These are phyloP conservation scores for Nysson spinosus DNA, from an alignment of 2,888 invertebrate species.

Conservation along the genomic window DNA sequence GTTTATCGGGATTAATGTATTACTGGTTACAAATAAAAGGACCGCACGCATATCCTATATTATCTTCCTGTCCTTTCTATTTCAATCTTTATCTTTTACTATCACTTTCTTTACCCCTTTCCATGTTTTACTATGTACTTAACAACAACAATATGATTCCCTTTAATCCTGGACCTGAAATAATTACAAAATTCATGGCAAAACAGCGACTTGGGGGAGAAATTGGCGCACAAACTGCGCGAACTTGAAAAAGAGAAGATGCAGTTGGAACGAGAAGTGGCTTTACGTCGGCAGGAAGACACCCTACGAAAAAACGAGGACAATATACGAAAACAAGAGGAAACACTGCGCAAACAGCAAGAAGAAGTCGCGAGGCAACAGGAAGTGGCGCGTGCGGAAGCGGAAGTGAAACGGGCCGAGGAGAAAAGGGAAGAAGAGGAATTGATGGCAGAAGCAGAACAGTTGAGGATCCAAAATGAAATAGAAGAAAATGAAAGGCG, in stretches of 20 bases:
- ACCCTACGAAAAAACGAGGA: slow-evolving; percentile 73
- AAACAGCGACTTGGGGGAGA: slow-evolving; percentile 78
- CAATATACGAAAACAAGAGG: slow-evolving; percentile 69
- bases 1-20: slow-evolving; percentile 35
- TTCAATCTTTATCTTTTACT: too few relatives aligned
- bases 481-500: slow-evolving; percentile 73
- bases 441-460: slow-evolving; percentile 65
- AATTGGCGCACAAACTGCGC: slow-evolving; percentile 80
- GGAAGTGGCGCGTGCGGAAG: slow-evolving; percentile 56
- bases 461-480: slow-evolving; percentile 65
- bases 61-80: slow-evolving; percentile 30
- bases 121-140: too few relatives aligned
- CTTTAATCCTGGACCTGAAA: slow-evolving; percentile 14
- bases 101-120: slow-evolving; percentile 12
- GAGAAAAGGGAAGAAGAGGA: slow-evolving; percentile 66
- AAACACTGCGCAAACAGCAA: slow-evolving; percentile 64
- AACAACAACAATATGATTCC: too few relatives aligned
- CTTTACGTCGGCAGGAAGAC: slow-evolving; percentile 67
- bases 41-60: slow-evolving; percentile 21
- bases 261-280: slow-evolving; percentile 76
- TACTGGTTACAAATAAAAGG: slow-evolving; percentile 37
- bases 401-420: slow-evolving; percentile 60
- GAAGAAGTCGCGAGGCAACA: slow-evolving; percentile 56
- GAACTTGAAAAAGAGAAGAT: slow-evolving; percentile 78
- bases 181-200: slow-evolving; percentile 36